phyloP scores from a whole-genome alignment of 2,888 invertebrate genomes.

The Carabus problematicus region DNA sequence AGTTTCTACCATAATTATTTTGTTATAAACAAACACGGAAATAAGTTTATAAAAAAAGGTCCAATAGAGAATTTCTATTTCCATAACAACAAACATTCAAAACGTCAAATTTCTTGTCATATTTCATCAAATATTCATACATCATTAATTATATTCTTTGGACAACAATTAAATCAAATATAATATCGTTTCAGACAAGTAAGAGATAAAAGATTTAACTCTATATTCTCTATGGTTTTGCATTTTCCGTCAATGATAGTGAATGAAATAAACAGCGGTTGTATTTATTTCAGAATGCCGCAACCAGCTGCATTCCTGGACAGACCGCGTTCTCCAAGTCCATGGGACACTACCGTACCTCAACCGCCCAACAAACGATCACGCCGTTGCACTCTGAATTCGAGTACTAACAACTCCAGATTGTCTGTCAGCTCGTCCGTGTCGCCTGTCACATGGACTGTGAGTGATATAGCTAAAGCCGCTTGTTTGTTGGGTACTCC shows the following conservation, averaged over 20 bases:
- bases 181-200: too few species aligned
- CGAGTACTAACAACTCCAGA: slow-evolving; percentile 13
- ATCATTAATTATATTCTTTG: too few species aligned
- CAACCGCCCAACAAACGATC: slow-evolving; percentile 26
- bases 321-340: slow-evolving; percentile 29
- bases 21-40: too few species aligned
- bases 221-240: too few species aligned
- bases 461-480: slow-evolving; percentile 64
- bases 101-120: too few species aligned
- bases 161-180: too few species aligned
- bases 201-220: too few species aligned
- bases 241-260: not conserved
- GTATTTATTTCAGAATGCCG: slow-evolving; percentile 17
- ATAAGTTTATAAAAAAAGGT: too few species aligned
- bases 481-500: slow-evolving; percentile 64
- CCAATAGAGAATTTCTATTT: too few species aligned
- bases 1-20: too few species aligned
- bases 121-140: too few species aligned
- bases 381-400: slow-evolving; percentile 28
- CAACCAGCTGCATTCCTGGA: slow-evolving; percentile 31
- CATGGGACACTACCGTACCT: slow-evolving; percentile 42
- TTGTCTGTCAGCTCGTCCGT: slow-evolving; percentile 21
- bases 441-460: slow-evolving; percentile 56
- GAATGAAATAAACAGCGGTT: not conserved
- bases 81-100: too few species aligned